Evolutionary conservation across 2,113 vertebrate genomes (phyloP), one percentile per base, ranked within the genome.

Genomic region (Mormyrus lacerda): DNA sequence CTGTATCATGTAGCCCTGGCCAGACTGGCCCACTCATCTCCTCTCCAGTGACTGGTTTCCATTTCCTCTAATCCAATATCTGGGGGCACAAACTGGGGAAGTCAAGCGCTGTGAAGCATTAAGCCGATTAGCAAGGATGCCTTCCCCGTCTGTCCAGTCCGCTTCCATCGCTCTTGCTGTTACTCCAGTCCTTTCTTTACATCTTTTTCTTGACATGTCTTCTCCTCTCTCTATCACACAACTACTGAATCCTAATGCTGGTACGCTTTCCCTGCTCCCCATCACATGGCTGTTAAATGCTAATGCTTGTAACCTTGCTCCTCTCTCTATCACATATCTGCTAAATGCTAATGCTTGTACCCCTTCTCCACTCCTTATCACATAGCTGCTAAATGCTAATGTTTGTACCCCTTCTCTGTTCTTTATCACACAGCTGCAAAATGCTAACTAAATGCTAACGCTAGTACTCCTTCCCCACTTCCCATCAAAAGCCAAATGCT

Each of bases 11-110:
- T 84, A 84, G 42, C 82, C 82, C 82, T 24, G 24, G 44, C 82
- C 73, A 42, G 31, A 42, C 17, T 79, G 73, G 15, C 13, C 42
- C 44, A 10, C 35, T n/a, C 47, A 48, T 76, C 89, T 88, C 89
- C 69, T 90, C 87, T 82, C 15, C 35, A 21, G 50, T 48, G 76
- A 58, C 87, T 58, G 53, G 55, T 76, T 87, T 44, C 50, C 44
- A 53, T 90, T 53, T 88, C 69, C 79, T 21, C 55, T 90, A 90
- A 90, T 90, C 90, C 79, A 88, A 88, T 88, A 47, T 84, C 19
- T 90, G 87, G 31, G 55, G 73, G 86, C 39, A 31, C 79, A 53
- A 84, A 55, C 39, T 85, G 65, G 73, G 55, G 76, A 90, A 88
- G 87, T 88, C 45, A 48, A 82, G 73, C 17, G 15, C 50, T 55